Conservation (phyloP, 64 coral and sea anemone genomes). For the Orbicella faveolata region DNA sequence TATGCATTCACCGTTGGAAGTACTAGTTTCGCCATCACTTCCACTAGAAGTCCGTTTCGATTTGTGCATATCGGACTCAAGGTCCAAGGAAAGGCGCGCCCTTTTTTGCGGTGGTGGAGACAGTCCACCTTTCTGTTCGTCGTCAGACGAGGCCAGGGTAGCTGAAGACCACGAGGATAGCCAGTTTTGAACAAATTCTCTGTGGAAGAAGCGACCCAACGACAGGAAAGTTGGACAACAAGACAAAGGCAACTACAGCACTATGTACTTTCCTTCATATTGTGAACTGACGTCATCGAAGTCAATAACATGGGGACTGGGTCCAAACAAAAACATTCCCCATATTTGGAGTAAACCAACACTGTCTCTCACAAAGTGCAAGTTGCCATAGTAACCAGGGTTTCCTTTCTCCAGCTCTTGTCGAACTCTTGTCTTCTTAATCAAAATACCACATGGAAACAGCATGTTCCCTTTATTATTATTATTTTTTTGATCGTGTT, state of each 20-base stretch:
- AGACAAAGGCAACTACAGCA: conserved; percentile 73
- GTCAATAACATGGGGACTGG: conserved; percentile 62
- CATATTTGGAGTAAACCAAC: conserved; percentile 60
- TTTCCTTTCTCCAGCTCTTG: no score
- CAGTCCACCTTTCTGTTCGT: conserved; percentile 99
- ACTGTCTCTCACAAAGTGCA: background rate
- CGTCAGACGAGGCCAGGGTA: conserved; percentile 99
- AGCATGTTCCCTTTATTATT: background rate
- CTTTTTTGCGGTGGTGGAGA: conserved; percentile 99
- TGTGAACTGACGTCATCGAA: conserved; percentile 96
- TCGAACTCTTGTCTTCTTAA: no score
- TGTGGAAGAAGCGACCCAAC: conserved; percentile 67
- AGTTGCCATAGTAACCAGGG: conserved; percentile 42
- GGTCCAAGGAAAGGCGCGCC: conserved; percentile 93
- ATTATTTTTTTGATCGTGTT: background rate
- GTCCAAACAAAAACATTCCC: conserved; percentile 24
- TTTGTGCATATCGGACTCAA: conserved; percentile 99
- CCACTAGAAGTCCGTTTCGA: conserved; percentile 98
- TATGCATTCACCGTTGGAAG: conserved; percentile 96
- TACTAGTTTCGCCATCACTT: conserved; percentile 97
- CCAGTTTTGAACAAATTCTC: conserved; percentile 92
- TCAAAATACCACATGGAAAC: background rate
- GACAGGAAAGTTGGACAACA: conserved; percentile 70
- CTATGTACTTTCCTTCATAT: conserved; percentile 79
- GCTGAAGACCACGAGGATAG: conserved; percentile 91